Evolutionary conservation across 2,888 invertebrate genomes (phyloP), one percentile per base, ranked within the genome.

Genomic region (Eumacrocentrus americanus): DNA sequence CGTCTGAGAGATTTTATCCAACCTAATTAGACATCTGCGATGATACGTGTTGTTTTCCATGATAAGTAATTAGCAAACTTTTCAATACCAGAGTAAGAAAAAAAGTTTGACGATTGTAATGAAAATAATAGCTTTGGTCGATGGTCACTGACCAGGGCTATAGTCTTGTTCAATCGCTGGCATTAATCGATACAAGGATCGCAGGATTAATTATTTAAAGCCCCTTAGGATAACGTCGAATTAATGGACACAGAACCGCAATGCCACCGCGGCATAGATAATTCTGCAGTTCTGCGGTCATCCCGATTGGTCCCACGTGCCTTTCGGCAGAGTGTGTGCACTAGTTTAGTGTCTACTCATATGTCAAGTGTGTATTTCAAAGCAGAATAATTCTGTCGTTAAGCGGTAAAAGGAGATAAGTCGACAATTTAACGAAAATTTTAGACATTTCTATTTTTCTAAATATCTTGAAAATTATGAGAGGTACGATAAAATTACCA

Each of bases 191-290:
- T 52, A 52, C 51, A 57, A 59, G 50, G 22, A 60, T 55, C 67
- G 61, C 56, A 64, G 70, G 72, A 72, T 76, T 73, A 74, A 76
- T 76, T 73, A 75, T 74, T 75, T 72, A 71, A 74, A 72, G 65
- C 70, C 71, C 71, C 69, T 73, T 69, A 74, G 73, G 70, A 69
- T 73, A 72, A 72, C 70, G 68, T 68, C 69, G 69, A 76, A 72
- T 75, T 77, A 77, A 77, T 76, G 73, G 73, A 72, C 68, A 68
- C 65, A 60, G 65, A 60, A 62, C 72, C 70, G 67, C 74, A 73
- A 72, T 74, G 67, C 65, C 67, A 72, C 72, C 70, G 60, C 70
- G 66, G 63, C 71, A 72, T 72, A 72, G 72, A 75, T 77, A 74
- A 73, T 75, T 73, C 72, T 65, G 66, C 69, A 70, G 64, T 72